These are phyloP conservation scores for Oxytorus armatus DNA, from an alignment of 2,888 invertebrate genomes.

Conservation along the genomic window DNA sequence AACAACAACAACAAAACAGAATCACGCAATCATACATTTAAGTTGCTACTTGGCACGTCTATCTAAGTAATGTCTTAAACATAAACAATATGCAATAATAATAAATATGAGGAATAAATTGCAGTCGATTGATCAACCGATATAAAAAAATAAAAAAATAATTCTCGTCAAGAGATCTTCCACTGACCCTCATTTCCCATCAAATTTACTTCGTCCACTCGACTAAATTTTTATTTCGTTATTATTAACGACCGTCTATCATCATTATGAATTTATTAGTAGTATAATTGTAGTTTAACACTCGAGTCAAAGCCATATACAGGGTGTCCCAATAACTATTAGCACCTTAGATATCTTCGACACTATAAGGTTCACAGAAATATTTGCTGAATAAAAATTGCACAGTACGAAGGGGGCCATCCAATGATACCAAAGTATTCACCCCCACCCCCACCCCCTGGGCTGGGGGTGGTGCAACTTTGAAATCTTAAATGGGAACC, in stretches of 20 bases:
- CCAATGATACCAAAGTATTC: too few species aligned
- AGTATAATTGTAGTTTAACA: too few species aligned
- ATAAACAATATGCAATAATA: conserved; percentile 85
- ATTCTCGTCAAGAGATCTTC: conserved; percentile 5
- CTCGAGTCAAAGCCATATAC: too few species aligned
- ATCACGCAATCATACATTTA: conserved; percentile 85
- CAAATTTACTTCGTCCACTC: neutral
- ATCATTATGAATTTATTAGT: too few species aligned
- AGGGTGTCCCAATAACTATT: too few species aligned
- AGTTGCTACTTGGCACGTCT: conserved; percentile 85
- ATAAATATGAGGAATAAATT: conserved; percentile 82
- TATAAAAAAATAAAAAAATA: conserved; percentile 20
- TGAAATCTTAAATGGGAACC: too few species aligned
- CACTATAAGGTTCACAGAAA: too few species aligned
- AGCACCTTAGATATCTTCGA: too few species aligned
- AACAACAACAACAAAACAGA: conserved; percentile 73
- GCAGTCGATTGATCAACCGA: conserved; percentile 68
- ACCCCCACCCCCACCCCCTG: too few species aligned
- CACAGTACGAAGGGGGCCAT: too few species aligned
- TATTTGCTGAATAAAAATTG: too few species aligned
- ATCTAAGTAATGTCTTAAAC: conserved; percentile 84
- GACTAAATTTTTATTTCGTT: neutral
- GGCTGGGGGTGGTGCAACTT: too few species aligned
- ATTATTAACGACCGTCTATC: neutral
- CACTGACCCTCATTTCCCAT: conserved; percentile 13